phyloP scores from a whole-genome alignment of 1,140 invertebrate species.

The Plutomurus gul region DNA sequence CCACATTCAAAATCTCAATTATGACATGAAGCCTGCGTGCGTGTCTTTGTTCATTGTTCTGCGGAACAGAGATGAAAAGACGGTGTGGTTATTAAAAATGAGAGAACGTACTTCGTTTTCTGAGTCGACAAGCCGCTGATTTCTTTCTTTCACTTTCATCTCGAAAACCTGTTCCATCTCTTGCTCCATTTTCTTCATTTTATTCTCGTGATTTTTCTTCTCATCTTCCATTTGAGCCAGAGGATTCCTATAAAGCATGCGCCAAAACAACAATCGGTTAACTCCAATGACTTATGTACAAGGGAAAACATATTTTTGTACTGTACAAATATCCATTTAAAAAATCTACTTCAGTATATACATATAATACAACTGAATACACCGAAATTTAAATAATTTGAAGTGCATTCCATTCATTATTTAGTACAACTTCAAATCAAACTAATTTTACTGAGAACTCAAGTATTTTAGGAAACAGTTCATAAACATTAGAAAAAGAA shows the following conservation, averaged over 20 bases:
- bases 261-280: neutral
- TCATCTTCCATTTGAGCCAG: slow-evolving; percentile 97
- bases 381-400: too few relatives aligned
- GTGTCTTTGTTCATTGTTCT: too few relatives aligned
- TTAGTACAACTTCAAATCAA: neutral
- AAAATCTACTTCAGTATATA: neutral
- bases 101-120: slow-evolving; percentile 83
- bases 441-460: too few relatives aligned
- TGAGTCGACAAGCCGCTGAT: slow-evolving; percentile 89
- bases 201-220: slow-evolving; percentile 90
- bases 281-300: neutral
- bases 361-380: neutral
- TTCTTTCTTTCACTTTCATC: slow-evolving; percentile 89
- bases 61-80: too few relatives aligned
- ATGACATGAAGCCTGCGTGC: too few relatives aligned
- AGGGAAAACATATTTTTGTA: neutral
- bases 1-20: too few relatives aligned
- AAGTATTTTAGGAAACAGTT: too few relatives aligned
- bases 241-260: slow-evolving; percentile 77
- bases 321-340: neutral
- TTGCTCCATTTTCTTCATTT: slow-evolving; percentile 95
- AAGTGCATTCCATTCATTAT: too few relatives aligned
- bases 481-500: neutral
- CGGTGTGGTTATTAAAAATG: slow-evolving; percentile 12
- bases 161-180: slow-evolving; percentile 95